A percentile compares a stretch with the other conserved stretches of the same genome.
These are phyloP conservation scores for Griposia aprilina DNA, from an alignment of 2,888 invertebrate species.

Conservation along the genomic window DNA sequence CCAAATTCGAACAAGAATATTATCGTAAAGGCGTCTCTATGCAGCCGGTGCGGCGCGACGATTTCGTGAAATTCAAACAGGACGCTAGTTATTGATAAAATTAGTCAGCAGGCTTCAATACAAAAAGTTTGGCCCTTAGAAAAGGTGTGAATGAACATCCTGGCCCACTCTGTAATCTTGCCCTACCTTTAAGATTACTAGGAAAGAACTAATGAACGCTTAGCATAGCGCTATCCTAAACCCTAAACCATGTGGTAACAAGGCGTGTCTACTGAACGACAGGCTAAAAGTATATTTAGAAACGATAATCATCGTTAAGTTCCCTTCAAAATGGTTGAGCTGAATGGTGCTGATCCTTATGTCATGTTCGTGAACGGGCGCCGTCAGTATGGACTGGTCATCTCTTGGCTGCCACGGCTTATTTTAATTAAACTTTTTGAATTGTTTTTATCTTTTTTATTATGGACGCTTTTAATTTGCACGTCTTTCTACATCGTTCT, in stretches of 20 bases:
- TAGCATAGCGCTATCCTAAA: not conserved
- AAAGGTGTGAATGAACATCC: not conserved
- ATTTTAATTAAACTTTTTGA: no score
- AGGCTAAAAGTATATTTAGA: not conserved
- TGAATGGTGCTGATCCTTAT: no score
- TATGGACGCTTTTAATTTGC: no score
- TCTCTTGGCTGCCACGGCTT: no score
- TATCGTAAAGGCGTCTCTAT: not conserved
- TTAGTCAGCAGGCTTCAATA: not conserved
- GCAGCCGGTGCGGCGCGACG: no score
- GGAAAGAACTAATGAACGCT: not conserved
- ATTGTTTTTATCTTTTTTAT: no score
- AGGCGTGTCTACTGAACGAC: not conserved
- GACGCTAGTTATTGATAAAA: not conserved
- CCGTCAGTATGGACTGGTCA: no score
- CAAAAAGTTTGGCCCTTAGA: not conserved
- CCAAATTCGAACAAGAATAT: not conserved
- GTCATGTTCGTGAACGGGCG: no score
- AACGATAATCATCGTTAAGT: no score
- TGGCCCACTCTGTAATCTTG: not conserved
- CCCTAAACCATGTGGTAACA: not conserved
- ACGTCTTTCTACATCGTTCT: no score
- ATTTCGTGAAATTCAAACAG: not conserved
- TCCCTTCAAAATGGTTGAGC: no score
- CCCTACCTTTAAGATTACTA: not conserved